A percentile compares a stretch with the other conserved stretches of the same genome.
These are phyloP conservation scores for Euphonia xanthogaster DNA, from an alignment of 2,797 vertebrate species.

Conservation along the genomic window DNA sequence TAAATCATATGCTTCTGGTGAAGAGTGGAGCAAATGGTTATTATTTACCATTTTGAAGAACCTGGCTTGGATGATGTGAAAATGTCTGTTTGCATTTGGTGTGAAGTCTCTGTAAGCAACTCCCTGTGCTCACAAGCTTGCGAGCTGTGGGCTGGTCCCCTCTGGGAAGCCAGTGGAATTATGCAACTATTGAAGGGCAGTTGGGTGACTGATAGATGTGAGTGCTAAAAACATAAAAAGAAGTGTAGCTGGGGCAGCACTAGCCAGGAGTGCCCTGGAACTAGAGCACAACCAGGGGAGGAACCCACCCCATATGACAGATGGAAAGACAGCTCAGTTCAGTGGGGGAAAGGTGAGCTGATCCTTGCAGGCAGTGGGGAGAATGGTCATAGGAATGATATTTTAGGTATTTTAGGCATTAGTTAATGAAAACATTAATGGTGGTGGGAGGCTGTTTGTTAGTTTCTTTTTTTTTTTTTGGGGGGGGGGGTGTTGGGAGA, in stretches of 20 bases:
- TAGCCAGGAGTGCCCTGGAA: neutral
- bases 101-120: neutral
- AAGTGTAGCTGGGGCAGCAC: neutral
- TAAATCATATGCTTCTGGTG: neutral
- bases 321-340: neutral
- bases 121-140: neutral
- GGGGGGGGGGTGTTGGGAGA: accelerated
- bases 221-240: neutral
- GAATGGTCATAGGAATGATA: neutral
- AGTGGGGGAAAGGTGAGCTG: neutral
- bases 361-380: neutral
- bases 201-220: neutral
- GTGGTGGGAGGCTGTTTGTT: neutral
- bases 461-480: neutral
- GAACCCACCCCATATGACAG: accelerated
- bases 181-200: neutral
- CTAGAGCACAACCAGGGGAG: neutral
- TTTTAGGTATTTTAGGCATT: neutral
- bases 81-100: neutral
- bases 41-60: constrained; percentile 26
- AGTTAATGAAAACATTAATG: neutral
- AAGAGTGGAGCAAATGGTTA: neutral
- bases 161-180: neutral
- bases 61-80: neutral
- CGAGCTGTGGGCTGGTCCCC: accelerated